These are phyloP conservation scores for Micromesistius poutassou DNA, from an alignment of 2,797 vertebrate genomes.

Conservation along the genomic window DNA sequence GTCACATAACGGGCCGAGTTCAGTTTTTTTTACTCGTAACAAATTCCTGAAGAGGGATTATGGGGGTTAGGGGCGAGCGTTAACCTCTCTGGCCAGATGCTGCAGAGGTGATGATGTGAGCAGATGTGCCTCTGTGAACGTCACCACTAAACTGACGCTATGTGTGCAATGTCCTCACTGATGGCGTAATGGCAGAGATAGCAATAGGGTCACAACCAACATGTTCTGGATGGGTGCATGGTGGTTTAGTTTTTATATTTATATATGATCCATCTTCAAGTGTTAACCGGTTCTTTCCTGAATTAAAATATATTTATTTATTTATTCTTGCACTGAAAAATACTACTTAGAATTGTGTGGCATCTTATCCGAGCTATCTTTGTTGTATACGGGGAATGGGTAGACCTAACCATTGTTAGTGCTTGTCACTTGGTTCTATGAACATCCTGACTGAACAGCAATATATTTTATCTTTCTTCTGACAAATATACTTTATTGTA, in stretches of 20 bases:
- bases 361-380: too few relatives aligned
- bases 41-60: conserved; percentile 54
- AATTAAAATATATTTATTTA: too few relatives aligned
- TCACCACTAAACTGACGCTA: conserved; percentile 30
- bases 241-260: not conserved
- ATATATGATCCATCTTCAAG: too few relatives aligned
- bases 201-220: not conserved
- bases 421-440: too few relatives aligned
- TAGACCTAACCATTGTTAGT: too few relatives aligned
- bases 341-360: too few relatives aligned
- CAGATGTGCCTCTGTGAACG: conserved; percentile 61
- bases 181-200: not conserved
- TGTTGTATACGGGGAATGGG: too few relatives aligned
- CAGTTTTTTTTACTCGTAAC: conserved; percentile 43
- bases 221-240: not conserved
- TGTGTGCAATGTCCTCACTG: not conserved
- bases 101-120: conserved; percentile 62
- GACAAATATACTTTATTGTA: too few relatives aligned
- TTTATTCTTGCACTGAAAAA: too few relatives aligned
- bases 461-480: too few relatives aligned
- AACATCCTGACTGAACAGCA: too few relatives aligned
- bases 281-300: too few relatives aligned
- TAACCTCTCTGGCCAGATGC: conserved; percentile 66
- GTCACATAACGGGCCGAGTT: conserved; percentile 48
- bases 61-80: conserved; percentile 53